Evolutionary conservation across 2,113 vertebrate genomes (phyloP).

Genomic region (Puffinus mauretanicus): DNA sequence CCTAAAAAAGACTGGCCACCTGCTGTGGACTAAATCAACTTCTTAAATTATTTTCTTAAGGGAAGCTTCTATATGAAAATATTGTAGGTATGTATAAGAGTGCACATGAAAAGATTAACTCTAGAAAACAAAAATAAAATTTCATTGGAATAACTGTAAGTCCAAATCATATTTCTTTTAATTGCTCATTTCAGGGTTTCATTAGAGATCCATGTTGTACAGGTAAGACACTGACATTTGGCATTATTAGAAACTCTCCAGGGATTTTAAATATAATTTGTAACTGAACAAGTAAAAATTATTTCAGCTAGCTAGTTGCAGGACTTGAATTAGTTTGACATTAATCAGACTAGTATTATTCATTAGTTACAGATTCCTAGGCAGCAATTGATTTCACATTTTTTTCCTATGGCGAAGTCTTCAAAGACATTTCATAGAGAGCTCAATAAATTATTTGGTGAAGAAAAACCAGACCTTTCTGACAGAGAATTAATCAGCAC

Average conservation of each 20-base stretch:
- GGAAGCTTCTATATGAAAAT: neutral
- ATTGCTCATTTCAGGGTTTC: neutral
- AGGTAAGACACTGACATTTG: neutral
- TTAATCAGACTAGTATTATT: conserved; percentile 45
- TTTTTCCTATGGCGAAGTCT: neutral
- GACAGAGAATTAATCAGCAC: conserved; percentile 8
- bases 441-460: neutral
- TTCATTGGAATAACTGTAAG: neutral
- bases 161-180: neutral
- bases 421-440: conserved; percentile 18
- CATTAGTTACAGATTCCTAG: conserved; percentile 31
- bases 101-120: neutral
- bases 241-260: neutral
- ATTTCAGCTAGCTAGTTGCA: conserved; percentile 13
- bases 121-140: neutral
- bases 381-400: neutral
- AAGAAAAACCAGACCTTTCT: neutral
- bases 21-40: neutral
- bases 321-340: conserved; percentile 11
- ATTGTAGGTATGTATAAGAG: neutral
- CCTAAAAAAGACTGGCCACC: neutral
- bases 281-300: conserved; percentile 10
- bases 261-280: conserved; percentile 17
- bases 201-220: neutral
- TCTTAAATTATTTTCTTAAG: neutral